A percentile compares a stretch with the other conserved stretches of the same genome.
phyloP scores from a whole-genome alignment of 2,888 invertebrate species.

The Lasioglossum malachurum region DNA sequence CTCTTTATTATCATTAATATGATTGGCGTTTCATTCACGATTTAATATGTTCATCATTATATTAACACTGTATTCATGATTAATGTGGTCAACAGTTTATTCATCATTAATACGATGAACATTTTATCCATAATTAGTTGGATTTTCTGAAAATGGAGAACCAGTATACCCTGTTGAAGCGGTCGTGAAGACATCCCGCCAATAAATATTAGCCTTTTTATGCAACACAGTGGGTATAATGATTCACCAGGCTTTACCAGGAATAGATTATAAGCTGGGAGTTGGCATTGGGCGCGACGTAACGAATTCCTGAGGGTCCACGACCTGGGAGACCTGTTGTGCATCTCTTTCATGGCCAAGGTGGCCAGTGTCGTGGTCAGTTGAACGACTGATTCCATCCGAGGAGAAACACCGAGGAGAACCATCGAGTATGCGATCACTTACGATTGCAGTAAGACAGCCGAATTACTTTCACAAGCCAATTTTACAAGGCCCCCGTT shows the following conservation, averaged over 20 bases:
- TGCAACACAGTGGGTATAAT: not conserved
- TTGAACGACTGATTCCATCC: slow-evolving; percentile 41
- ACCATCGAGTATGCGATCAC: slow-evolving; percentile 7
- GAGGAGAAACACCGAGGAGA: not conserved
- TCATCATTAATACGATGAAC: too few species aligned
- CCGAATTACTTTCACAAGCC: slow-evolving; percentile 70
- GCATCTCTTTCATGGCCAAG: slow-evolving; percentile 68
- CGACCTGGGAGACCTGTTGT: slow-evolving; percentile 51
- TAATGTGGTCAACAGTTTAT: too few species aligned
- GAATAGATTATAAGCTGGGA: slow-evolving; percentile 20
- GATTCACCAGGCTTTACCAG: slow-evolving; percentile 5
- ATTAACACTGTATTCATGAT: too few species aligned
- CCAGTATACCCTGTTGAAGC: not conserved
- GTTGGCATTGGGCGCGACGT: slow-evolving; percentile 23
- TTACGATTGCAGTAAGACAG: slow-evolving; percentile 42
- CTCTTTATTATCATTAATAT: too few species aligned
- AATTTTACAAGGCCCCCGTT: slow-evolving; percentile 20
- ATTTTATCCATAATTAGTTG: too few species aligned
- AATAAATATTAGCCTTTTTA: not conserved
- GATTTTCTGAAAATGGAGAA: not conserved
- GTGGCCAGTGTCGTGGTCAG: slow-evolving; percentile 58
- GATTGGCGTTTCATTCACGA: too few species aligned
- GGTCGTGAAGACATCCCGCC: not conserved
- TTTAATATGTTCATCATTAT: too few species aligned
- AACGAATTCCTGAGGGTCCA: slow-evolving; percentile 56